Conservation (phyloP, 1,140 invertebrate species). For the Mycetomoellerius zeteki region DNA sequence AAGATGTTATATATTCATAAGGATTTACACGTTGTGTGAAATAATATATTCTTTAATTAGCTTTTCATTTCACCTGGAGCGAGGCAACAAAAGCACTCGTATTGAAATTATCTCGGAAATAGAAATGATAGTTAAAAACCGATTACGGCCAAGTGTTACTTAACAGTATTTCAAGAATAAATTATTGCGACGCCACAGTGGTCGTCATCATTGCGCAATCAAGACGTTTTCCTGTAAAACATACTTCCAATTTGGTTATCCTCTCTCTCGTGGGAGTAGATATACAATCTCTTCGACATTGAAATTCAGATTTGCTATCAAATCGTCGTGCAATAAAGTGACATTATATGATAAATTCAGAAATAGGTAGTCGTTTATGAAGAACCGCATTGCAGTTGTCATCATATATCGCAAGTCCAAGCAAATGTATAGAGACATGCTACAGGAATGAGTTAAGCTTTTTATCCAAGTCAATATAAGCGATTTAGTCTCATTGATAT, state of each 20-base stretch:
- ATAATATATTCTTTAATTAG: background rate
- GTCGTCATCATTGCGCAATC: slow-evolving; percentile 15
- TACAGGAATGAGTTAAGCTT: slow-evolving; percentile 2
- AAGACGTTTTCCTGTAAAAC: background rate
- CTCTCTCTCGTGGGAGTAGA: background rate
- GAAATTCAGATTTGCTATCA: slow-evolving; percentile 32
- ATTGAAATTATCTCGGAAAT: slow-evolving; percentile 17
- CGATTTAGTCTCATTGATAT: background rate
- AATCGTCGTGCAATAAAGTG: slow-evolving; percentile 22
- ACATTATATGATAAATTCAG: slow-evolving; percentile 11
- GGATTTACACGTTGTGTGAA: background rate
- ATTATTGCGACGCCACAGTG: slow-evolving; percentile 10
- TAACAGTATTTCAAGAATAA: background rate
- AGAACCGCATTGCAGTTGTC: slow-evolving; percentile 55
- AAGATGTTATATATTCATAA: background rate
- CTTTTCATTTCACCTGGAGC: background rate
- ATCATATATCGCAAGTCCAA: slow-evolving; percentile 14
- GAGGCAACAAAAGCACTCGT: background rate
- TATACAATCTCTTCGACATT: background rate
- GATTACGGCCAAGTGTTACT: background rate
- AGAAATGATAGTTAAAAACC: background rate
- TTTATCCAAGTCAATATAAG: slow-evolving; percentile 1
- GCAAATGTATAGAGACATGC: slow-evolving; percentile 32
- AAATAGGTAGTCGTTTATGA: slow-evolving; percentile 23
- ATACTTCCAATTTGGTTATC: background rate